Evolutionary conservation across 2,797 vertebrate genomes (phyloP).

Genomic region (Bovichtus diacanthus): DNA sequence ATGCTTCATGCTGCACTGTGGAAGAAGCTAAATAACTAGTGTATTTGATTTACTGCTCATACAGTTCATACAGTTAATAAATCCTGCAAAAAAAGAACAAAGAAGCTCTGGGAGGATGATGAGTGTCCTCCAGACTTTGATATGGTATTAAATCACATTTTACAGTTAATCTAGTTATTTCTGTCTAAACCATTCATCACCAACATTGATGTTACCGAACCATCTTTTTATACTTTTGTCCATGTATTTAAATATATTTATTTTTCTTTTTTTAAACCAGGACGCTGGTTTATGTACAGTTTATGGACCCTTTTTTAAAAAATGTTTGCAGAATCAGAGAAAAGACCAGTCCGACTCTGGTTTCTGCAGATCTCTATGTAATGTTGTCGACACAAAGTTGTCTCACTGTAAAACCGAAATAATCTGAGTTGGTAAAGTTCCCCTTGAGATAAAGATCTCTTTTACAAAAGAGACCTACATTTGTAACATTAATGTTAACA

Average conservation of each 20-base stretch:
- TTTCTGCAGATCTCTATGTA: background rate
- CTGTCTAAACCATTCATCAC: no score
- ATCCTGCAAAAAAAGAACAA: background rate
- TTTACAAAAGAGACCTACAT: background rate
- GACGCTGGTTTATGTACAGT: background rate
- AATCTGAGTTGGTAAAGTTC: background rate
- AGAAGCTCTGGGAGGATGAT: no score
- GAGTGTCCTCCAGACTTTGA: no score
- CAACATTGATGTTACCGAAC: background rate
- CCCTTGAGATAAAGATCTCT: background rate
- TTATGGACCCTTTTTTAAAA: background rate
- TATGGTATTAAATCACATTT: no score
- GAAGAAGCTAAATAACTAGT: background rate
- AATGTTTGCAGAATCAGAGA: background rate
- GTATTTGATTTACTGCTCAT: background rate
- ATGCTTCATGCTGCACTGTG: constrained; percentile 8
- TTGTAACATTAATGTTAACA: background rate
- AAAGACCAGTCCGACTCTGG: background rate
- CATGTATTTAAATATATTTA: background rate
- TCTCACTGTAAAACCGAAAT: background rate
- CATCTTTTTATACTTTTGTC: background rate
- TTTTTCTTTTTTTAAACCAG: background rate
- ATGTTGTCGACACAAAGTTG: background rate
- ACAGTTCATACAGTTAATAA: background rate
- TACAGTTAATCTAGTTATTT: no score